phyloP scores from a whole-genome alignment of 2,797 vertebrate species.

The Aphelocoma californica region DNA sequence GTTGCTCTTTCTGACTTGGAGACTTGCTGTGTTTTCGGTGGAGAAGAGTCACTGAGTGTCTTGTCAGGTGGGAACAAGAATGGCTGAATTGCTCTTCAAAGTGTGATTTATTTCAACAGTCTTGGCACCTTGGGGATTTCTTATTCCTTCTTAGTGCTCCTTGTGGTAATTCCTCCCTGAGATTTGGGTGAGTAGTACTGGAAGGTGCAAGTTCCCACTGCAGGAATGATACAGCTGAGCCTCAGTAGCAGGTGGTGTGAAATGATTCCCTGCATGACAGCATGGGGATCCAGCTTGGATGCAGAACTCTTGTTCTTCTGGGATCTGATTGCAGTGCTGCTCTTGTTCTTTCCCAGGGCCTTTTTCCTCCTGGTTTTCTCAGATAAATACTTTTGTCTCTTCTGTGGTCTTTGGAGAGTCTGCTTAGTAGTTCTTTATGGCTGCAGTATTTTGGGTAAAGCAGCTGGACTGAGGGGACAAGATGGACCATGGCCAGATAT shows the following conservation, averaged over 20 bases:
- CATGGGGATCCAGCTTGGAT: not conserved
- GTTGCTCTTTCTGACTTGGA: not conserved
- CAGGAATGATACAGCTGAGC: not conserved
- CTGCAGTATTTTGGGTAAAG: not conserved
- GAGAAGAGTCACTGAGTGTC: not conserved
- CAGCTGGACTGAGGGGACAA: not conserved
- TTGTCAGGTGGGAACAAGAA: not conserved
- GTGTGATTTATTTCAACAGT: not conserved
- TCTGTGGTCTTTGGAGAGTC: not conserved
- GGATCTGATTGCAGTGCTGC: not conserved
- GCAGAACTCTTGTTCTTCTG: not conserved
- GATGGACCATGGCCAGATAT: not conserved
- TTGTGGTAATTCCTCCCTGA: not conserved
- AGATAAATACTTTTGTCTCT: not conserved
- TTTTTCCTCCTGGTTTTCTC: not conserved
- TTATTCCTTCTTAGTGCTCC: not conserved
- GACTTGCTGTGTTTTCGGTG: not conserved
- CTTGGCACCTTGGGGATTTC: not conserved
- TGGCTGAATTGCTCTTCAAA: not conserved
- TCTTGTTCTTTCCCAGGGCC: not conserved
- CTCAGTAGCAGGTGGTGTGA: not conserved
- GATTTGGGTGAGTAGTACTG: not conserved
- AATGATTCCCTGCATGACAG: not conserved
- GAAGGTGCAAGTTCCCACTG: not conserved
- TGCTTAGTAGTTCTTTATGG: not conserved